phyloP scores from a whole-genome alignment of 1,140 invertebrate species.

The Neocloeon triangulifer region DNA sequence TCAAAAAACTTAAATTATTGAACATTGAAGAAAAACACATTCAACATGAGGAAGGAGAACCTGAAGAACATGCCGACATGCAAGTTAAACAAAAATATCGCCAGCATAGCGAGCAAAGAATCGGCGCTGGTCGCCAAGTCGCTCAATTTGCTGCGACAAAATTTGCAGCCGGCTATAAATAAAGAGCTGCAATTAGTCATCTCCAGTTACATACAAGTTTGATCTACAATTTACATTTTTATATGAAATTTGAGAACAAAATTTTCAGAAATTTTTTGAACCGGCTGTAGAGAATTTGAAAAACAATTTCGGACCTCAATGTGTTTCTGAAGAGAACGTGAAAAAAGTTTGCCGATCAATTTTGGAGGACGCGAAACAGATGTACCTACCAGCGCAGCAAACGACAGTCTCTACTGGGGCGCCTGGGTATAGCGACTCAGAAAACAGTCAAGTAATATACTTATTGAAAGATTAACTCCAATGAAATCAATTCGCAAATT shows the following conservation, averaged over 20 bases:
- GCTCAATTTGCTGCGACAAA: conserved; percentile 45
- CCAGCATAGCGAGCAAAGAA: conserved; percentile 19
- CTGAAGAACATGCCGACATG: conserved; percentile 31
- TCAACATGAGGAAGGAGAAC: conserved; percentile 33
- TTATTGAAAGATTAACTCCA: no score
- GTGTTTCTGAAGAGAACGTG: conserved; percentile 51
- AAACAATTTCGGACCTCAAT: conserved; percentile 43
- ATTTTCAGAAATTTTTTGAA: conserved; percentile 45
- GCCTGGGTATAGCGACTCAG: conserved; percentile 25
- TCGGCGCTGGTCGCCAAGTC: conserved; percentile 38
- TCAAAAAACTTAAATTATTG: no score
- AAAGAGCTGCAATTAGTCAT: conserved; percentile 53
- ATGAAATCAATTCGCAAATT: neutral
- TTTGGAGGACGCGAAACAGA: conserved; percentile 50
- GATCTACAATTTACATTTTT: conserved; percentile 28
- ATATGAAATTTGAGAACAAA: neutral
- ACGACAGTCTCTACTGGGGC: conserved; percentile 22
- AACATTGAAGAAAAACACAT: conserved; percentile 29
- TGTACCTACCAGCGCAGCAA: conserved; percentile 29
- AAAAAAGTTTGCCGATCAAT: conserved; percentile 47
- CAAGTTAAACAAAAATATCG: conserved; percentile 1
- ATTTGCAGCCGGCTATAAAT: conserved; percentile 48
- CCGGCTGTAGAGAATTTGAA: conserved; percentile 57
- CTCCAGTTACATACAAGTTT: conserved; percentile 46
- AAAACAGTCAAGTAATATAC: conserved; percentile 12